Evolutionary conservation across 2,113 vertebrate species (phyloP).

Genomic region (Paratilapia polleni): DNA sequence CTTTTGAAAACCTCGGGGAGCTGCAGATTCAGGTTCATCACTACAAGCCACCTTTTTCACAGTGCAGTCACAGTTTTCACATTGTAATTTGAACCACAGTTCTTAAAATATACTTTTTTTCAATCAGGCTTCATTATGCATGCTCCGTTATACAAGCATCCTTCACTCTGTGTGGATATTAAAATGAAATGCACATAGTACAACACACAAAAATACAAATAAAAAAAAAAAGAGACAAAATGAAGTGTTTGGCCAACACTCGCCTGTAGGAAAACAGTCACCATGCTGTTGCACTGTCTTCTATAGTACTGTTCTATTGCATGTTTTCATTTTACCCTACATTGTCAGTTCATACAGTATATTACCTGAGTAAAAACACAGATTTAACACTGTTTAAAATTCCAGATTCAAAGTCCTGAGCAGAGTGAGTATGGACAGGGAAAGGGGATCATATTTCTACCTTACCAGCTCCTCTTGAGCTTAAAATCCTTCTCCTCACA

Average conservation of each 20-base stretch:
- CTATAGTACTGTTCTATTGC: not conserved
- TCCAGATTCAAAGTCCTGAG: not conserved
- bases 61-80: no score
- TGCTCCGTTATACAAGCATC: no score
- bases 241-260: not conserved
- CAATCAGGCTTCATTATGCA: no score
- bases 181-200: not conserved
- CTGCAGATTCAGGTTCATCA: no score
- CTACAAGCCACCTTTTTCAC: no score
- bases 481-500: constrained; percentile 1
- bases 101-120: no score
- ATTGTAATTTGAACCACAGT: no score
- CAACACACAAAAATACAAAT: not conserved
- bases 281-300: not conserved
- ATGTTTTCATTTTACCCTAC: no score
- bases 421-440: not conserved
- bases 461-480: not conserved
- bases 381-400: not conserved
- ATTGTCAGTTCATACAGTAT: not conserved
- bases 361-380: not conserved
- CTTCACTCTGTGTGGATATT: not conserved
- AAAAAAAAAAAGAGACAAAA: not conserved
- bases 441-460: not conserved
- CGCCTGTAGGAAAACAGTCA: not conserved
- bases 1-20: no score